Conservation (phyloP, 2,113 vertebrate species). For the Vidua chalybeata region DNA sequence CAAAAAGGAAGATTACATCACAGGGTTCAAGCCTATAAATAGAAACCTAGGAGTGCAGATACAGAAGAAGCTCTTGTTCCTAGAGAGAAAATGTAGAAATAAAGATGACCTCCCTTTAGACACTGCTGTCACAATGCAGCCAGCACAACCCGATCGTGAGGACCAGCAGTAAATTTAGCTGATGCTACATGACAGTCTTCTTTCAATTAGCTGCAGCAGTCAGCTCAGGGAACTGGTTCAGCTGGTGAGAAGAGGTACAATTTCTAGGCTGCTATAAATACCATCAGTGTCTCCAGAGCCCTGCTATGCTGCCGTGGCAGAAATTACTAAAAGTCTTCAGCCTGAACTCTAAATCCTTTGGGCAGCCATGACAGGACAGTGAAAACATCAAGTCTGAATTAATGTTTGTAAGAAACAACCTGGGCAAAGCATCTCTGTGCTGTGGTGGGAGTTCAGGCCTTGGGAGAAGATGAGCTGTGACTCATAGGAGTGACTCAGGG, state of each 20-base stretch:
- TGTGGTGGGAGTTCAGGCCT: neutral
- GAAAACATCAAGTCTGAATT: neutral
- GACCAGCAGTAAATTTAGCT: conserved; percentile 33
- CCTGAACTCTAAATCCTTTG: neutral
- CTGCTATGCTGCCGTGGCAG: conserved; percentile 22
- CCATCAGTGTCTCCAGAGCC: neutral
- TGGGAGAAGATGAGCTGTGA: fast-evolving
- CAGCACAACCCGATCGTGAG: neutral
- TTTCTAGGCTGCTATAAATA: conserved; percentile 59
- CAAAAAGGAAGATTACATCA: conserved; percentile 60
- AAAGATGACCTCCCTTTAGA: conserved; percentile 33
- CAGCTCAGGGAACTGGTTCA: conserved; percentile 25
- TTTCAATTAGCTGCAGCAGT: conserved; percentile 46
- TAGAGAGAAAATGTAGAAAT: conserved; percentile 19
- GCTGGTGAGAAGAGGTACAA: conserved; percentile 26
- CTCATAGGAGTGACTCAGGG: fast-evolving
- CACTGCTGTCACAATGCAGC: conserved; percentile 12
- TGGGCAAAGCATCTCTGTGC: fast-evolving
- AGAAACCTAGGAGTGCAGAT: conserved; percentile 3
- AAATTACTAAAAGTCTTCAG: conserved; percentile 16
- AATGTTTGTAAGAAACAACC: neutral
- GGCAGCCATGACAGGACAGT: neutral
- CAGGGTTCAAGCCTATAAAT: conserved; percentile 39
- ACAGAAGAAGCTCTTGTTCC: conserved; percentile 1
- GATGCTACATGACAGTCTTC: conserved; percentile 33